These are phyloP conservation scores for Leptinotarsa defecta DNA, from an alignment of 1,140 invertebrate species.

Conservation along the genomic window DNA sequence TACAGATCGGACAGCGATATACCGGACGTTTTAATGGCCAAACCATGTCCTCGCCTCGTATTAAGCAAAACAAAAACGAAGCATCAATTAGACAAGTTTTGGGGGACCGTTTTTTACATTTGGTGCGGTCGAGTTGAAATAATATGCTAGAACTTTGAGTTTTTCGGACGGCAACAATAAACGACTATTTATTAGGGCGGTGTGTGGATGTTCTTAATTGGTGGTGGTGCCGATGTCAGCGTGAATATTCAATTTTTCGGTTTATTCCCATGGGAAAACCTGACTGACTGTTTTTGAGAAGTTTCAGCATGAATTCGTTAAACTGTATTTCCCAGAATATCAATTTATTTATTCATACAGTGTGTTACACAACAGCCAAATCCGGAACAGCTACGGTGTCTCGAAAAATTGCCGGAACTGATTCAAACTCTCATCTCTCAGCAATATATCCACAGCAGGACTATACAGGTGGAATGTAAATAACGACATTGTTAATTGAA, in stretches of 20 bases:
- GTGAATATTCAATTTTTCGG: background rate
- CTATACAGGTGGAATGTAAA: too few species aligned
- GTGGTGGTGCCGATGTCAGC: background rate
- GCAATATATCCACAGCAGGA: too few species aligned
- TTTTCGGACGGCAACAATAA: slow-evolving; percentile 13
- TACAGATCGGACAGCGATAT: slow-evolving; percentile 55
- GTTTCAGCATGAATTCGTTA: too few species aligned
- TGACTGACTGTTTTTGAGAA: too few species aligned
- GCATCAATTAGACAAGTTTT: slow-evolving; percentile 56
- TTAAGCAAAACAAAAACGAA: slow-evolving; percentile 57
- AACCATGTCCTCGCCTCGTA: slow-evolving; percentile 54
- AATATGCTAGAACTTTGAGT: slow-evolving; percentile 24
- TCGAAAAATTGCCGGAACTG: too few species aligned
- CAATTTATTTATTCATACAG: too few species aligned
- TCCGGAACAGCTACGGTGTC: too few species aligned
- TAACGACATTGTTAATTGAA: too few species aligned
- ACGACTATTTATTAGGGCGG: slow-evolving; percentile 5
- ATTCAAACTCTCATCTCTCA: too few species aligned
- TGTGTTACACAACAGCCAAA: too few species aligned
- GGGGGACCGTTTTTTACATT: slow-evolving; percentile 44
- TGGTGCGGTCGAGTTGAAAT: slow-evolving; percentile 26
- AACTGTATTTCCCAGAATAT: too few species aligned
- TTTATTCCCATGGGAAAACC: background rate
- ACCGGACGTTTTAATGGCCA: slow-evolving; percentile 56
- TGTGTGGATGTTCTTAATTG: slow-evolving; percentile 5